These are phyloP conservation scores for Sacculina carcini DNA, from an alignment of 2,888 invertebrate species.

Conservation along the genomic window DNA sequence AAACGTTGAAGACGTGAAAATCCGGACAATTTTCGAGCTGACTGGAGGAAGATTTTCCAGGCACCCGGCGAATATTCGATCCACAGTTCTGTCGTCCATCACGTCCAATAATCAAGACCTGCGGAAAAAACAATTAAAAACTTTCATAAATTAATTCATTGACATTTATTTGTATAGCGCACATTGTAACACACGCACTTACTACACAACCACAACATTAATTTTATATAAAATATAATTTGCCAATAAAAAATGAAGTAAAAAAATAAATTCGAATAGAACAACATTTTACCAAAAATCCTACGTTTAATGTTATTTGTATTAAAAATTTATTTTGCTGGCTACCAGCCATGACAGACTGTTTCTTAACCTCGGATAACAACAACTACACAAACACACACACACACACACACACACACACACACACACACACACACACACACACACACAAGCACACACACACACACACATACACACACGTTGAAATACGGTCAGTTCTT, in stretches of 20 bases:
- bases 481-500: background rate
- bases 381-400: no score
- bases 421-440: background rate
- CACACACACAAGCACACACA: no score
- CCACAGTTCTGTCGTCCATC: slow-evolving; percentile 75
- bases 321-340: no score
- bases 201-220: background rate
- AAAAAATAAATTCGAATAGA: background rate
- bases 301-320: no score
- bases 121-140: background rate
- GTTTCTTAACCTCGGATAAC: background rate
- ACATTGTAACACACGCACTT: no score
- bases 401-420: background rate
- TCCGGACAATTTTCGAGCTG: slow-evolving; percentile 89
- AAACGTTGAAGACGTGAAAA: slow-evolving; percentile 93
- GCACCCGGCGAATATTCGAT: slow-evolving; percentile 67
- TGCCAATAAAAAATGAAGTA: background rate
- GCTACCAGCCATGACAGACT: background rate
- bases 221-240: slow-evolving; percentile 1
- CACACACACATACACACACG: background rate
- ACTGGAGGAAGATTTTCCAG: slow-evolving; percentile 71
- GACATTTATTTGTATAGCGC: no score
- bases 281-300: no score
- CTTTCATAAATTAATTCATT: background rate
- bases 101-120: background rate